Base-by-base conservation (phyloP, 2,113 vertebrate species). In the Platysteira castanea region DNA sequence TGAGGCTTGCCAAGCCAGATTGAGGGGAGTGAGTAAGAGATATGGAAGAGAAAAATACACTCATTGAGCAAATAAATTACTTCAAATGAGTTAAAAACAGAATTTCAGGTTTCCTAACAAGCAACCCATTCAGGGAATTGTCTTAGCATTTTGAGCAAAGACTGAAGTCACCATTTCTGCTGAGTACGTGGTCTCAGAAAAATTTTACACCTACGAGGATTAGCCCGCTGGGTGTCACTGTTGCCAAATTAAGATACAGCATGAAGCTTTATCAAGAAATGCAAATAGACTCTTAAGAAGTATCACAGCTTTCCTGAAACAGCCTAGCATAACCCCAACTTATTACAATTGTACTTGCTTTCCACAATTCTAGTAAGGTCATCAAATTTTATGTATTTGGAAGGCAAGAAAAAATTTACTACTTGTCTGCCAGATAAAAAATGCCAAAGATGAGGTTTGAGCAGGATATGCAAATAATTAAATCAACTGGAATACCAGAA, bases 171-270 rank as follows among this genome's bases (percentile, higher is more conserved):
- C 8, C 11, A 41, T 19, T 86, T 86, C 54, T 74, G 57, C 17
- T 28, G 35, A 80, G 10, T 6, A 35, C 10, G 24, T 11, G 18
- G 9, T n/a, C 30, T 70, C 28, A 20, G 39, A 81, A 86, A 80
- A 74, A 14, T 33, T 50, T 47, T 18, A 30, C 7, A 20, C 9
- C 9, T 23, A 33, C 54, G 21, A 53, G 20, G 13, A 81, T 44
- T 27, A 71, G 17, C 47, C 92, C 95, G 24, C 88, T 86, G 83
- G 95, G 90, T 92, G 93, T 96, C 95, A 92, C 90, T 95, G 52
- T 89, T 92, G 86, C 56, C 82, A 47, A 67, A 21, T n/a, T 10
- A 63, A 73, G 23, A 35, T 2, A 42, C 5, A 69, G 22, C 27
- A n/a, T 3, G 39, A 53, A 47, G 35, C 31, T 63, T 65, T 77